Evolutionary conservation across 37 sponge, comb jelly and placozoan genomes (phyloP).

Genomic region (Ephydatia muelleri): DNA sequence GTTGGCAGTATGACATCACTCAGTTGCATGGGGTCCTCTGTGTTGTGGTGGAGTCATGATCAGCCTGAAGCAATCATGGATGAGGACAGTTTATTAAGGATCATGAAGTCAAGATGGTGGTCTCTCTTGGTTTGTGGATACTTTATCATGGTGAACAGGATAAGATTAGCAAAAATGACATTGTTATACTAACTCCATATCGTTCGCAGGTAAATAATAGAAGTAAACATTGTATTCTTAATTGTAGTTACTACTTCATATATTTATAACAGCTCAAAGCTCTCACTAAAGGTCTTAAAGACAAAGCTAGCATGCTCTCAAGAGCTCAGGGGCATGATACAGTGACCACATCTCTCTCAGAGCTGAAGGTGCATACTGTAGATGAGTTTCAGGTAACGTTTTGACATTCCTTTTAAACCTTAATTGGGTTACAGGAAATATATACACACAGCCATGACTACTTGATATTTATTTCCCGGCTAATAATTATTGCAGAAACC

Average conservation of each 20-base stretch:
- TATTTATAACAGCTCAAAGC: not conserved
- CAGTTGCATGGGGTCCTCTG: slow-evolving; percentile 11
- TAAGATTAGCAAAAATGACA: not conserved
- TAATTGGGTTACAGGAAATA: too few species aligned
- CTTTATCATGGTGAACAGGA: not conserved
- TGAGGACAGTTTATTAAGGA: not conserved
- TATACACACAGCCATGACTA: too few species aligned
- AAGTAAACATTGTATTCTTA: too few species aligned
- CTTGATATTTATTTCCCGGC: too few species aligned
- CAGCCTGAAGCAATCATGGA: not conserved
- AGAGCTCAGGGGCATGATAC: not conserved
- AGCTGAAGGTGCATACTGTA: slow-evolving; percentile 28
- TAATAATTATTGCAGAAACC: too few species aligned
- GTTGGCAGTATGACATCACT: not conserved
- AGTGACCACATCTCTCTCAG: not conserved
- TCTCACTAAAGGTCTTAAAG: slow-evolving; percentile 9
- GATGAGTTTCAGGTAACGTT: slow-evolving; percentile 39
- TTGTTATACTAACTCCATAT: slow-evolving; percentile 41
- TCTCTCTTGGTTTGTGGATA: slow-evolving; percentile 24
- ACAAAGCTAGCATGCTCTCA: not conserved
- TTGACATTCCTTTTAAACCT: too few species aligned
- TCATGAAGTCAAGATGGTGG: slow-evolving; percentile 33
- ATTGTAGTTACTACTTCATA: too few species aligned
- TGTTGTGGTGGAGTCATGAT: slow-evolving; percentile 36
- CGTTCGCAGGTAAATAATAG: slow-evolving; percentile 22